Percentiles rank a stretch among this genome's conserved stretches.
Conservation (phyloP, 2,888 invertebrate species). For the Tinea semifulvella region DNA sequence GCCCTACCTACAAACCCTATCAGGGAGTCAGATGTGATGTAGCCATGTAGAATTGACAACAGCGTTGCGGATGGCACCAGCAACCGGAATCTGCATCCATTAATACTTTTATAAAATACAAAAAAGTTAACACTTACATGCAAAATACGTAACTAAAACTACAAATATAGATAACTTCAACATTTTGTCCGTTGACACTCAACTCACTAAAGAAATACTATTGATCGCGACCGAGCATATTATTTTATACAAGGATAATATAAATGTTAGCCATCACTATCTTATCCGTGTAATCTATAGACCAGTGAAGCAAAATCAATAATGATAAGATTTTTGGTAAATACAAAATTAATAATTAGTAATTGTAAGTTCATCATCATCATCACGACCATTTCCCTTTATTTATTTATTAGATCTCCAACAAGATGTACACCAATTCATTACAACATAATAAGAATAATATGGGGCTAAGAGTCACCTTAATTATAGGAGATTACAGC, state of each 20-base stretch:
- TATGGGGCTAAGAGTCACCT: no score
- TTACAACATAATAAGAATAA: no score
- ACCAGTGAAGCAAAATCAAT: slow-evolving; percentile 2
- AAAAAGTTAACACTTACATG: not conserved
- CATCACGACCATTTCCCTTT: no score
- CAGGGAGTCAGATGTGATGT: no score
- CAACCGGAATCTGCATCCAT: no score
- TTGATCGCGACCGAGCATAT: not conserved
- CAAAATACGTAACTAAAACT: not conserved
- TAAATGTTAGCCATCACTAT: not conserved
- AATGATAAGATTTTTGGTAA: slow-evolving; percentile 30
- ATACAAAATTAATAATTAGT: slow-evolving; percentile 30
- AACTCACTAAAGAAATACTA: not conserved
- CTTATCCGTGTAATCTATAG: slow-evolving; percentile 4
- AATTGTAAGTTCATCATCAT: slow-evolving; percentile 16
- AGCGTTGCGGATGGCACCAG: no score
- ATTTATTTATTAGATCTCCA: no score
- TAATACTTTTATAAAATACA: no score
- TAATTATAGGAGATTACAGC: no score
- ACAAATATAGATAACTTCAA: not conserved
- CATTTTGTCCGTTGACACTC: slow-evolving; percentile 3
- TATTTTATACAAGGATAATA: slow-evolving; percentile 1
- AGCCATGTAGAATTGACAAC: no score
- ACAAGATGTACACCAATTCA: no score
- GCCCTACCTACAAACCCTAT: no score